These are phyloP conservation scores for Calcarius lapponicus DNA, from an alignment of 2,797 vertebrate species.

Conservation along the genomic window DNA sequence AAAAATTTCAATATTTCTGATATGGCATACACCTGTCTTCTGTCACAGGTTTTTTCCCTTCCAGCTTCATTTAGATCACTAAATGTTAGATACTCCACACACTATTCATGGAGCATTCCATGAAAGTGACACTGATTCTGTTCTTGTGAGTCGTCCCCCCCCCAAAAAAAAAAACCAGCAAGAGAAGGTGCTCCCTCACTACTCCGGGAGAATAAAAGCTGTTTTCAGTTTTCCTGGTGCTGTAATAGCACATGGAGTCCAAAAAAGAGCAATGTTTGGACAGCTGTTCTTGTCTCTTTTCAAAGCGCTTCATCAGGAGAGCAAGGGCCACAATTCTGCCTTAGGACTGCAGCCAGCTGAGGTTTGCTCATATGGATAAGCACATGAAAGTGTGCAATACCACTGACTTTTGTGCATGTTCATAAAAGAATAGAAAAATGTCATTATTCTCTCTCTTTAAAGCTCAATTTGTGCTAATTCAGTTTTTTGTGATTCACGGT, in stretches of 20 bases:
- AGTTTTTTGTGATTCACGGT: neutral
- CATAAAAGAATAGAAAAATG: neutral
- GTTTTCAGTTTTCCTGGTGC: neutral
- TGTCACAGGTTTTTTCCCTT: neutral
- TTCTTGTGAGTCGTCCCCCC: neutral
- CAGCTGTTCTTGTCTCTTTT: neutral
- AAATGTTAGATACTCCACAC: neutral
- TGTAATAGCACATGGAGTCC: neutral
- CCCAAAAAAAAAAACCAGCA: neutral
- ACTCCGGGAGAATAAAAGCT: neutral
- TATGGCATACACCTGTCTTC: neutral
- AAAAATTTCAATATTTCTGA: neutral
- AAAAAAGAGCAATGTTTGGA: neutral
- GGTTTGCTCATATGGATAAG: accelerated
- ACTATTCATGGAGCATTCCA: accelerated
- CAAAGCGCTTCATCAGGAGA: neutral
- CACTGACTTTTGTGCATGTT: neutral
- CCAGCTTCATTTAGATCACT: neutral
- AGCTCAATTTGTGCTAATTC: neutral
- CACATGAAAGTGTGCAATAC: neutral
- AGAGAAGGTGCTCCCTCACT: neutral
- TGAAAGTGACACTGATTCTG: neutral
- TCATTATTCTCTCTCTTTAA: neutral
- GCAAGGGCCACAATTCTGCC: neutral
- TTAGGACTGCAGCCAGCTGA: accelerated